A percentile compares a stretch with the other conserved stretches of the same genome.
Conservation (phyloP, 2,797 vertebrate genomes). For the Lithobates sylvaticus region DNA sequence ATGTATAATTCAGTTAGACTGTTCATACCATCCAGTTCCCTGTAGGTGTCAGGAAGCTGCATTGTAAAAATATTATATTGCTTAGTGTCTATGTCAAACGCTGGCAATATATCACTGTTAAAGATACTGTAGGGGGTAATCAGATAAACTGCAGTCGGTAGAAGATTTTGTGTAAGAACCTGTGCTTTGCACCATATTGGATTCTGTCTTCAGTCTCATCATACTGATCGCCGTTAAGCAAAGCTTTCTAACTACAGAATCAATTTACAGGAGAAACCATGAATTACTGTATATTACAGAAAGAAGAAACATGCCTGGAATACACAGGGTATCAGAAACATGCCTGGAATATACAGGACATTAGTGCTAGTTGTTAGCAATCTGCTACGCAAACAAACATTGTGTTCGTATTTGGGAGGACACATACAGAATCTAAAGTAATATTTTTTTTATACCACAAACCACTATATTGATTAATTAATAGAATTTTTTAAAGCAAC, state of each 20-base stretch:
- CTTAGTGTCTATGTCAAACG: not conserved
- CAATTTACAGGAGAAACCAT: not conserved
- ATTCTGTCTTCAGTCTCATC: not conserved
- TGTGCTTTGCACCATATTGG: not conserved
- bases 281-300: not conserved
- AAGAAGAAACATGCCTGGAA: not conserved
- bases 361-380: not conserved
- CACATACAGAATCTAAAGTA: too few species aligned
- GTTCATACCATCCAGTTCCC: constrained; percentile 1
- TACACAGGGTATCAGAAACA: not conserved
- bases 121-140: not conserved
- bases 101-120: constrained; percentile 2
- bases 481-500: too few species aligned
- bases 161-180: not conserved
- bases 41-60: not conserved
- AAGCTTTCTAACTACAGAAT: not conserved
- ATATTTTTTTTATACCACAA: too few species aligned
- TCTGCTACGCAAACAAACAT: not conserved
- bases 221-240: not conserved
- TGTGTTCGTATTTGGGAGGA: not conserved
- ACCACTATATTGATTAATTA: too few species aligned
- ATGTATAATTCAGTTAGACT: constrained; percentile 1
- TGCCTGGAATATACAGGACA: not conserved
- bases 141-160: not conserved
- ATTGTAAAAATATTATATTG: constrained; percentile 5